Evolutionary conservation across 2,888 invertebrate species (phyloP).

Genomic region (Cremastinae sp.): DNA sequence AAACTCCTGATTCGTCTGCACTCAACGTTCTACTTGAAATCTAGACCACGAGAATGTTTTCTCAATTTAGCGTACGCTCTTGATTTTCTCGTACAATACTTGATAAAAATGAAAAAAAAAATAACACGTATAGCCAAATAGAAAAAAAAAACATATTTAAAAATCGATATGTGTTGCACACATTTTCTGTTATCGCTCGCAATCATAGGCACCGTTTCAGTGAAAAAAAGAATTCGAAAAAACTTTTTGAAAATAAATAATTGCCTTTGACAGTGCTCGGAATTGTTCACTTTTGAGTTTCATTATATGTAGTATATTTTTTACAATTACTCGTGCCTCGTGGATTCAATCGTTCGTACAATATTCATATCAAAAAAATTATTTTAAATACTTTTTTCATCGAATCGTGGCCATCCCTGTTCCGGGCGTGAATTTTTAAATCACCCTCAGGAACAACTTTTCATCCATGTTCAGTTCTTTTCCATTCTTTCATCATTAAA

Average conservation of each 20-base stretch:
- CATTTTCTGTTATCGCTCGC: background rate
- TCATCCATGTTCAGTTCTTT: background rate
- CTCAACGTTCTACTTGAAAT: background rate
- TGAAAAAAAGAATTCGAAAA: too few relatives aligned
- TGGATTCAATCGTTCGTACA: too few relatives aligned
- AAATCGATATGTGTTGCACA: conserved; percentile 44
- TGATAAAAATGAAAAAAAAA: conserved; percentile 17
- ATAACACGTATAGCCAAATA: background rate
- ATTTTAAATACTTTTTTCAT: background rate
- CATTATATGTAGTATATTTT: too few relatives aligned
- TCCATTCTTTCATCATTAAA: conserved; percentile 1
- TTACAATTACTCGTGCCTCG: too few relatives aligned
- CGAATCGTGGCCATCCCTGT: background rate
- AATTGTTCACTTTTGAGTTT: too few relatives aligned
- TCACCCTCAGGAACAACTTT: conserved; percentile 2
- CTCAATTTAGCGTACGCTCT: background rate
- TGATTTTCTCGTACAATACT: conserved; percentile 13
- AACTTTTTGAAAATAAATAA: too few relatives aligned
- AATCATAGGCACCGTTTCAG: too few relatives aligned
- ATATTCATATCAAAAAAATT: too few relatives aligned
- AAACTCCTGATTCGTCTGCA: background rate
- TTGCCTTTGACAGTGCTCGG: too few relatives aligned
- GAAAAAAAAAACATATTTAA: conserved; percentile 24
- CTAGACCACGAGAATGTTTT: background rate
- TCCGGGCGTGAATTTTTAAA: background rate